Evolutionary conservation across 2,888 invertebrate genomes (phyloP).

Genomic region (Netelia virgata): DNA sequence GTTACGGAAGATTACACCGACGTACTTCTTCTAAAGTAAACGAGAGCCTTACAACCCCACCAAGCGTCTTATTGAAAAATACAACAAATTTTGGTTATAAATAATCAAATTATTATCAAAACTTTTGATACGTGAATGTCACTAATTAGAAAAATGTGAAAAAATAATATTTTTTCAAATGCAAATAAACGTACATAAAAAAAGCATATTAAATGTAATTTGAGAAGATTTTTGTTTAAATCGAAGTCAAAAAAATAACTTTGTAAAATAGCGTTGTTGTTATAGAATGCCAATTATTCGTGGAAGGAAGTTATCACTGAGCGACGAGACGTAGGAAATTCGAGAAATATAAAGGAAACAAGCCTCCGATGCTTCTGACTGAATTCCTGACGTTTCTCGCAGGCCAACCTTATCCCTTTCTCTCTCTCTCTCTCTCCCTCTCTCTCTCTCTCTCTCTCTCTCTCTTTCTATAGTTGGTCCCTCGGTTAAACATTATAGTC

Average conservation of each 20-base stretch:
- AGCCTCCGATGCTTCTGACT: slow-evolving; percentile 45
- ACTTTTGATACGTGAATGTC: too few relatives aligned
- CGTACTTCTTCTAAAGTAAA: too few relatives aligned
- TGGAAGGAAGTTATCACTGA: slow-evolving; percentile 50
- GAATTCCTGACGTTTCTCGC: slow-evolving; percentile 57
- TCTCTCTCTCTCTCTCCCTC: background rate
- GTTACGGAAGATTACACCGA: too few relatives aligned
- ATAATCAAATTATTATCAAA: too few relatives aligned
- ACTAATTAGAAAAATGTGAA: too few relatives aligned
- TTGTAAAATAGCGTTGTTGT: background rate
- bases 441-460: too few relatives aligned
- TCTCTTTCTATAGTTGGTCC: slow-evolving; percentile 4
- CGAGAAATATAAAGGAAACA: slow-evolving; percentile 12
- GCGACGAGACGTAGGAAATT: background rate
- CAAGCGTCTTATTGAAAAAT: too few relatives aligned
- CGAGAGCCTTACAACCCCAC: too few relatives aligned
- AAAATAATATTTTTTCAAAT: too few relatives aligned
- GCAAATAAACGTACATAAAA: background rate
- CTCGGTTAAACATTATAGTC: slow-evolving; percentile 43
- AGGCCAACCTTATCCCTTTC: slow-evolving; percentile 20
- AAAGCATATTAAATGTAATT: background rate
- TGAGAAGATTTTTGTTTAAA: background rate
- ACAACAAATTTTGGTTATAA: too few relatives aligned
- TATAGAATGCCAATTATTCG: slow-evolving; percentile 27
- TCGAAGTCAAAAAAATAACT: background rate